Conservation (phyloP, 2,797 vertebrate genomes). For the Geotrypetes seraphini region DNA sequence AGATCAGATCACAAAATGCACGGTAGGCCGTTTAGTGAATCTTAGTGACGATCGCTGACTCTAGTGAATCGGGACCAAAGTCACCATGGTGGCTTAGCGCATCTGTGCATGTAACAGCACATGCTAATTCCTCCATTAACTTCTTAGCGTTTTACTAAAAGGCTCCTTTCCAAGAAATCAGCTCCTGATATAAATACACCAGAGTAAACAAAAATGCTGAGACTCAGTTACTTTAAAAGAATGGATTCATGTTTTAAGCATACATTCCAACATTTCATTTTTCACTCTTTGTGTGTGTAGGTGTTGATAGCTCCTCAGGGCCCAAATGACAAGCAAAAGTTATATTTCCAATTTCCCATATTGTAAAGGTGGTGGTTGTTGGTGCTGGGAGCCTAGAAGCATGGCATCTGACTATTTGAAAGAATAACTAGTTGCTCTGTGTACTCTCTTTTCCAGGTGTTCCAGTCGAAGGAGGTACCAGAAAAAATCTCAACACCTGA, state of each 20-base stretch:
- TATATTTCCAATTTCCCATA: slow-evolving; percentile 21
- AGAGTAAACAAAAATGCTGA: background rate
- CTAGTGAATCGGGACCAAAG: too few species aligned
- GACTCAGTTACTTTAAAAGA: background rate
- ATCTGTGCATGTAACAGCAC: too few species aligned
- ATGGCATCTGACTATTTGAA: too few species aligned
- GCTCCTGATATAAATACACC: too few species aligned
- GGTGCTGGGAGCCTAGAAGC: background rate
- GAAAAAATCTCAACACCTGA: slow-evolving; percentile 86
- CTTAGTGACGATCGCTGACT: too few species aligned
- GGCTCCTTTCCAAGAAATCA: too few species aligned
- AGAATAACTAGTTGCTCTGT: too few species aligned
- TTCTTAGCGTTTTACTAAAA: too few species aligned
- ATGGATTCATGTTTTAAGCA: background rate
- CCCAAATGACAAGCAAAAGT: background rate
- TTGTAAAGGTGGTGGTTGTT: background rate
- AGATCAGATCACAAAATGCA: too few species aligned
- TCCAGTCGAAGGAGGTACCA: slow-evolving; percentile 82
- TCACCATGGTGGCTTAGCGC: too few species aligned
- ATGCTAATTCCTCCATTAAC: too few species aligned
- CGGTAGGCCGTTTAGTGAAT: too few species aligned
- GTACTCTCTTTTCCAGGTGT: slow-evolving; percentile 64
- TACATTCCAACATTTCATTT: background rate
- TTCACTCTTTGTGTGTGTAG: background rate
- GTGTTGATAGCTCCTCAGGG: background rate